These are phyloP conservation scores for Xestia c-nigrum DNA, from an alignment of 2,888 invertebrate genomes.

Conservation along the genomic window DNA sequence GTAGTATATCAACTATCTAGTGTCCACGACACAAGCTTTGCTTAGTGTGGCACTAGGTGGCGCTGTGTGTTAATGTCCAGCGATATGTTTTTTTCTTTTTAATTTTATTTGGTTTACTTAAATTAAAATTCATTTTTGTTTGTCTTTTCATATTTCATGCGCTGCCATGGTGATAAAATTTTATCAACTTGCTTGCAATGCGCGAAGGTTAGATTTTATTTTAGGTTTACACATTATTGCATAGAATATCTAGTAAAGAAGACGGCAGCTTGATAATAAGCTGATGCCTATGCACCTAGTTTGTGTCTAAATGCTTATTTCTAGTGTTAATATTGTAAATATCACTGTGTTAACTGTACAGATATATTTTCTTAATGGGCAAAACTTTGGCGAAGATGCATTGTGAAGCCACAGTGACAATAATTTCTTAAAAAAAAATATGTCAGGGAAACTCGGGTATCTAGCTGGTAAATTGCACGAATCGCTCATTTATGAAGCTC, in stretches of 20 bases:
- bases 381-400: not conserved
- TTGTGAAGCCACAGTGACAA: not conserved
- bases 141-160: not conserved
- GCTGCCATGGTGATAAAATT: not conserved
- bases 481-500: not conserved
- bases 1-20: no score
- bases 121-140: not conserved
- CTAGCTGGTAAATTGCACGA: no score
- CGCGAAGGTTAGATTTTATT: not conserved
- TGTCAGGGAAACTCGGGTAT: not conserved
- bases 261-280: not conserved
- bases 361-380: not conserved
- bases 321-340: not conserved
- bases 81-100: no score
- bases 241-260: not conserved
- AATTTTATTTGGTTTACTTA: no score
- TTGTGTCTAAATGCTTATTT: not conserved
- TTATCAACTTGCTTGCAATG: not conserved
- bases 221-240: not conserved
- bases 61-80: no score
- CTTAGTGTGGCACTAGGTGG: no score
- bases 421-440: not conserved
- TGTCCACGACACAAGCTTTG: no score
- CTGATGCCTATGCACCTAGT: not conserved
- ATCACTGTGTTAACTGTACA: not conserved